These are phyloP conservation scores for Actenoides hombroni DNA, from an alignment of 2,113 vertebrate genomes.

Conservation along the genomic window DNA sequence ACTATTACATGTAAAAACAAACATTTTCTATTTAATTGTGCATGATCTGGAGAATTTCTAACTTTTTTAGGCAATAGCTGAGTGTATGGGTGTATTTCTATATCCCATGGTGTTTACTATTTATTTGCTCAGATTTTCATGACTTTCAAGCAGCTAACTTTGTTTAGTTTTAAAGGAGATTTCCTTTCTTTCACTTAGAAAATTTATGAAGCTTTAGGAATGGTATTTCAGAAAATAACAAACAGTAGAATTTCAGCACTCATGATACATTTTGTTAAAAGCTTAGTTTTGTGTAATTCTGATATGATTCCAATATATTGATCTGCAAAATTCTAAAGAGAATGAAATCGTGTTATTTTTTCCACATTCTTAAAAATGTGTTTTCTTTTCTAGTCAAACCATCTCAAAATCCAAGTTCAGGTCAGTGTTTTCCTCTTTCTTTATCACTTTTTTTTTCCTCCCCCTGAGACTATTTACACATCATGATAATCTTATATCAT, in stretches of 20 bases:
- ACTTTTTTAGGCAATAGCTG: not conserved
- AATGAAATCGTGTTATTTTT: not conserved
- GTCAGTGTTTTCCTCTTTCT: constrained; percentile 79
- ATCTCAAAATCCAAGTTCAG: constrained; percentile 99
- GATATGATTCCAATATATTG: not conserved
- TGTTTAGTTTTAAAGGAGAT: not conserved
- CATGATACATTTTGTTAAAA: not conserved
- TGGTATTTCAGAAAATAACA: not conserved
- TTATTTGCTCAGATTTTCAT: not conserved
- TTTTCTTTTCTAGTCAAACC: constrained; percentile 85
- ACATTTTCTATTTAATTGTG: not conserved
- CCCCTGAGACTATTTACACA: not conserved
- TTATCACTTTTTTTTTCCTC: not conserved
- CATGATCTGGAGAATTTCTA: not conserved
- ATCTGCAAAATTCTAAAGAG: not conserved
- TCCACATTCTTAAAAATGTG: not conserved
- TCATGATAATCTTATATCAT: not conserved
- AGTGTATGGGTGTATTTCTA: not conserved
- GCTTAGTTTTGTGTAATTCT: not conserved
- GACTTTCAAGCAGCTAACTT: not conserved
- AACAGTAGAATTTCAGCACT: not conserved
- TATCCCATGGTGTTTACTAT: not conserved
- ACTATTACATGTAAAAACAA: not conserved
- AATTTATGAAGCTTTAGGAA: not conserved
- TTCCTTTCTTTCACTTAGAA: not conserved